Evolutionary conservation across 64 coral and sea anemone species (phyloP), one percentile per base, ranked within the genome.

Genomic region (Montipora cactus): DNA sequence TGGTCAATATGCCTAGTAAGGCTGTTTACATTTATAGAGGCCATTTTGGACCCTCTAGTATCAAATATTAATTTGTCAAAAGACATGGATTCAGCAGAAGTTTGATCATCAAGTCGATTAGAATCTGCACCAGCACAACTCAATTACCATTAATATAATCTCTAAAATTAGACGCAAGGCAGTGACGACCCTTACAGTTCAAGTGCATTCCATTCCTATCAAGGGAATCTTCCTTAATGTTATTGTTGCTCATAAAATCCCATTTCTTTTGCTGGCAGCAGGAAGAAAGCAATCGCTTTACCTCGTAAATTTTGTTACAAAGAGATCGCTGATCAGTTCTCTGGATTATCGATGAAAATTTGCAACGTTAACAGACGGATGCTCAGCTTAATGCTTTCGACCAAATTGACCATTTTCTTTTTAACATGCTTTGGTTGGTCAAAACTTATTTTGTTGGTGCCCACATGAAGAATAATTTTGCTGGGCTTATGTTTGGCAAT

Each of bases 371-470:
- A 37, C 37, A 37, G 67, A 15, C 7, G 84, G 14, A 73, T 87
- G 47, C 48, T 87, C 84, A 2, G 67, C 70, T 87, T 87, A 19
- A 87, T 87, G 44, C 46, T 69, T 12, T 13, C 70, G 6, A 69
- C 45, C 4, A 87, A 47, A 19, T 49, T 7, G 7, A 5, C 18
- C 7, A 87, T 5, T 69, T 73, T 18, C 7, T 49, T 37, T 73
- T 87, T 64, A 6, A 87, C n/a, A 4, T 59, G 11, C 70, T 87
- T 87, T 19, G 84, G 44, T 19, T 62, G 67, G 3, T 87, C 13
- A 1, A 1, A 37, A 8, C 67, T 87, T 11, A 87, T 25, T 8
- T 87, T 87, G 46, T 71, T 71, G 44, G 84, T 87, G 47, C 81
- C 81, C 3, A 22, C 21, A 15, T 84, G 81, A 2, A 84, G 58